A percentile compares a stretch with the other conserved stretches of the same genome.
phyloP scores from a whole-genome alignment of 2,113 vertebrate genomes.

The Hirundichthys speculiger region DNA sequence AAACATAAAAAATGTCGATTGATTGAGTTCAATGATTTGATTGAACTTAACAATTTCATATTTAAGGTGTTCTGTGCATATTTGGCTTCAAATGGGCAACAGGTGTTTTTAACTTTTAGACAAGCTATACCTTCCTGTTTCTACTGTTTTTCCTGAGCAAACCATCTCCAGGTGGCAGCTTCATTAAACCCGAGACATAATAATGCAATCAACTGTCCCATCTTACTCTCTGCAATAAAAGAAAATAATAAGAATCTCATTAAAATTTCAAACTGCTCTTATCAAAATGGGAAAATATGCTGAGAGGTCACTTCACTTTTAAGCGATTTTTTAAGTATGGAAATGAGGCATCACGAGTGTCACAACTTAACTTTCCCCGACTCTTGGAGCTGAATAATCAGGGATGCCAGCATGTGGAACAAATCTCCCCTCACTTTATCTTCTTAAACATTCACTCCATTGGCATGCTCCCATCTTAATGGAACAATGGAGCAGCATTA shows the following conservation, averaged over 20 bases:
- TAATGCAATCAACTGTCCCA: neutral
- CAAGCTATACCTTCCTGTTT: neutral
- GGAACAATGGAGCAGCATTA: conserved; percentile 72
- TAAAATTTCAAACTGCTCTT: neutral
- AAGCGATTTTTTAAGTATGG: conserved; percentile 8
- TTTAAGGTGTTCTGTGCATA: too few species aligned
- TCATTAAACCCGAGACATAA: too few species aligned
- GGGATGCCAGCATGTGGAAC: conserved; percentile 45
- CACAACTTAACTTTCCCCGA: conserved; percentile 32
- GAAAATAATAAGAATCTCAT: neutral
- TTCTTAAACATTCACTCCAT: conserved; percentile 64
- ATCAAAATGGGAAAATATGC: neutral
- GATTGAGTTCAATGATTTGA: too few species aligned
- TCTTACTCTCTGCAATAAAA: neutral
- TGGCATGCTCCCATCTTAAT: conserved; percentile 62
- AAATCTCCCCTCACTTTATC: conserved; percentile 64
- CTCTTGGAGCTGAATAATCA: conserved; percentile 32
- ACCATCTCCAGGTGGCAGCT: too few species aligned
- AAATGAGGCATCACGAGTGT: conserved; percentile 10
- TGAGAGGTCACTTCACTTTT: conserved; percentile 14
- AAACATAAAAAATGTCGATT: too few species aligned
- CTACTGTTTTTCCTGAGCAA: neutral
- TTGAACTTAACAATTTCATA: too few species aligned
- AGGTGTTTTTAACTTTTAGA: too few species aligned
- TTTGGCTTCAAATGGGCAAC: too few species aligned